A percentile compares a stretch with the other conserved stretches of the same genome.
These are phyloP conservation scores for Hesperia comma DNA, from an alignment of 2,888 invertebrate species.

Conservation along the genomic window DNA sequence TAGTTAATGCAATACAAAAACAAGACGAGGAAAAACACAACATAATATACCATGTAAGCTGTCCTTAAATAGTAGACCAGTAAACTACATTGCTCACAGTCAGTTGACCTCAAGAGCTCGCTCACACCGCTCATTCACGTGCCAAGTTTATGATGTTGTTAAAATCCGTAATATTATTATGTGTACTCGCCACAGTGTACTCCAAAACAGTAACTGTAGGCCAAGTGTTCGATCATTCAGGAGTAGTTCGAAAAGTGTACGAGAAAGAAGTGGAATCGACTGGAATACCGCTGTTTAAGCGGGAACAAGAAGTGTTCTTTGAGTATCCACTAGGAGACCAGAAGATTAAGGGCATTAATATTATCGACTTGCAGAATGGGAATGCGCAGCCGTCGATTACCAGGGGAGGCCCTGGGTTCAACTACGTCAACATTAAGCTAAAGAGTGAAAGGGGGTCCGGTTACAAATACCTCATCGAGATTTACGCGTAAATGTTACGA, in stretches of 20 bases:
- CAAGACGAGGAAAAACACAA: slow-evolving; percentile 12
- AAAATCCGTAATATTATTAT: slow-evolving; percentile 52
- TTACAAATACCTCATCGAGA: slow-evolving; percentile 64
- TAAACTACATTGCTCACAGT: slow-evolving; percentile 33
- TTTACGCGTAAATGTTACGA: slow-evolving; percentile 62
- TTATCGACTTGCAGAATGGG: slow-evolving; percentile 71
- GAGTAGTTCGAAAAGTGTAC: slow-evolving; percentile 60
- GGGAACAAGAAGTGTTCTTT: slow-evolving; percentile 62
- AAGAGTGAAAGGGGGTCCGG: slow-evolving; percentile 74
- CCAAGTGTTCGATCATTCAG: slow-evolving; percentile 58
- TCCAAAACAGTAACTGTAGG: slow-evolving; percentile 65
- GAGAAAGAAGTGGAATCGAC: slow-evolving; percentile 54
- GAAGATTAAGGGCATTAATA: slow-evolving; percentile 74
- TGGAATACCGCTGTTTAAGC: slow-evolving; percentile 59
- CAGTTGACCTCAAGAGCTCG: slow-evolving; percentile 49
- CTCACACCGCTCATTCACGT: slow-evolving; percentile 30
- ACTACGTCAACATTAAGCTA: slow-evolving; percentile 68
- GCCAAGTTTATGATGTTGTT: slow-evolving; percentile 47
- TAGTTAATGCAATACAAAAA: background rate
- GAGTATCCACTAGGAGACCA: slow-evolving; percentile 61
- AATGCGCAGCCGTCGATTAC: slow-evolving; percentile 68
- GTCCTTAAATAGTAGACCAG: slow-evolving; percentile 1
- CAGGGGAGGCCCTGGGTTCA: slow-evolving; percentile 71
- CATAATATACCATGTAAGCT: slow-evolving; percentile 29
- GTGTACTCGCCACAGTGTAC: slow-evolving; percentile 49